Base-by-base conservation (phyloP, 2,888 invertebrate genomes). In the Chymomyza caudatula region DNA sequence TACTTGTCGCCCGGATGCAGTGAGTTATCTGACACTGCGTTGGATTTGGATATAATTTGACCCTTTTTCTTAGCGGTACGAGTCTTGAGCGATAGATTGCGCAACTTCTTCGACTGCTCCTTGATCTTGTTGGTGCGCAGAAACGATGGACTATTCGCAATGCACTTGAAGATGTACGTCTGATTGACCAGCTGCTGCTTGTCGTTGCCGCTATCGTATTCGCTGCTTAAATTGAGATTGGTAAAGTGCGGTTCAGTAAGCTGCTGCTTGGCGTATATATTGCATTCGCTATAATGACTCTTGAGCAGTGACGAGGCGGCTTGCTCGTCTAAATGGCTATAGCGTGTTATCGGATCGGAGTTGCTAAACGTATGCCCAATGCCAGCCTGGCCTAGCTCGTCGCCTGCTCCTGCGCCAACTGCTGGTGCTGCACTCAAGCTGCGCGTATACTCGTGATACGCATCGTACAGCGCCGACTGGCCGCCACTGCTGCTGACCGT, bases 151-250 rank as follows among this genome's bases (percentile, higher is more conserved):
- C 90, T 90, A 65, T 89, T 89, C 23, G 90, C 88, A 52, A 90
- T 88, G 79, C 89, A 90, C 87, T 90, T 90, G 70, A 90, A 90
- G 72, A 90, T 89, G 75, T 90, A 90, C 42, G 89, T 89, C 73
- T 90, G 89, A 72, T 89, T 89, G 59, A 89, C 88, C 76, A 89
- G 73, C 68, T 89, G 84, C 74, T 90, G 87, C 63, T 89, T 89
- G 62, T 90, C 87, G 56, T 76, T 77, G 67, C 77, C 85, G 71
- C 77, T 79, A 53, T 87, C 85, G 69, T 74, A 80, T 51, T 82
- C 82, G 61, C 78, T 77, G 76, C 60, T 79, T 47, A 76, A 65
- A 62, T 87, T 84, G 25, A 87, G 77, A 66, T 87, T 88, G 60
- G 84, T 75, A 52, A 81, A 75, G 49, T 83, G 80, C 65, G 82